phyloP scores from a whole-genome alignment of 2,888 invertebrate genomes.

The Hydroisotoma schaefferi region DNA sequence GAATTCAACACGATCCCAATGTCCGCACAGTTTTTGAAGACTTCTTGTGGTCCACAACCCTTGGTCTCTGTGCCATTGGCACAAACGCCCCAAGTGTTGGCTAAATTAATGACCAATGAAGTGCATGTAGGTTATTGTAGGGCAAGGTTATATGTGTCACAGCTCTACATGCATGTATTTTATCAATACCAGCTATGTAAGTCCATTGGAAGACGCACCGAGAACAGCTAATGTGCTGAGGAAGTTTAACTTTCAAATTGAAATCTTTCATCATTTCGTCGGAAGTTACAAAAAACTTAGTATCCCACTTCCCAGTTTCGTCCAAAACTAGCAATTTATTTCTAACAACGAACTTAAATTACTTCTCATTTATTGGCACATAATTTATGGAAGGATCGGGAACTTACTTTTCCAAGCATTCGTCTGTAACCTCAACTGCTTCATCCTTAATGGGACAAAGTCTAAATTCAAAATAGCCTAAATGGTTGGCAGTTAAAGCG shows the following conservation, averaged over 20 bases:
- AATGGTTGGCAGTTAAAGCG: conserved; percentile 84
- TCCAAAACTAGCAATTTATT: conserved; percentile 71
- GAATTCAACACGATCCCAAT: conserved; percentile 76
- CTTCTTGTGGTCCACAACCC: conserved; percentile 63
- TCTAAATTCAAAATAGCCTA: conserved; percentile 78
- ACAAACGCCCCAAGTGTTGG: conserved; percentile 88
- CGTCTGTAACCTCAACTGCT: conserved; percentile 70
- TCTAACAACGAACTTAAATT: conserved; percentile 53
- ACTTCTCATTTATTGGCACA: neutral
- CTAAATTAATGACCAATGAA: no score
- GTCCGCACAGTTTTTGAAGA: conserved; percentile 87
- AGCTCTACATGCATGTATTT: conserved; percentile 3
- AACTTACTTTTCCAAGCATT: conserved; percentile 70
- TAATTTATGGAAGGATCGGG: neutral
- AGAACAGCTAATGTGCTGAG: conserved; percentile 76
- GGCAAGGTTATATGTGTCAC: no score
- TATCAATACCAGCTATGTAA: conserved; percentile 69
- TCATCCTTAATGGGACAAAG: conserved; percentile 84
- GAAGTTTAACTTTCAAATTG: conserved; percentile 71
- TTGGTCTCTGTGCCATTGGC: conserved; percentile 79
- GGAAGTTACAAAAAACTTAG: neutral
- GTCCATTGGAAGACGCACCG: conserved; percentile 93
- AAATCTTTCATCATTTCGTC: conserved; percentile 54
- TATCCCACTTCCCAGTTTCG: conserved; percentile 60
- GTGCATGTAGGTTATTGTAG: no score